Base-by-base conservation (phyloP, 2,797 vertebrate genomes). In the Ficedula albicollis region DNA sequence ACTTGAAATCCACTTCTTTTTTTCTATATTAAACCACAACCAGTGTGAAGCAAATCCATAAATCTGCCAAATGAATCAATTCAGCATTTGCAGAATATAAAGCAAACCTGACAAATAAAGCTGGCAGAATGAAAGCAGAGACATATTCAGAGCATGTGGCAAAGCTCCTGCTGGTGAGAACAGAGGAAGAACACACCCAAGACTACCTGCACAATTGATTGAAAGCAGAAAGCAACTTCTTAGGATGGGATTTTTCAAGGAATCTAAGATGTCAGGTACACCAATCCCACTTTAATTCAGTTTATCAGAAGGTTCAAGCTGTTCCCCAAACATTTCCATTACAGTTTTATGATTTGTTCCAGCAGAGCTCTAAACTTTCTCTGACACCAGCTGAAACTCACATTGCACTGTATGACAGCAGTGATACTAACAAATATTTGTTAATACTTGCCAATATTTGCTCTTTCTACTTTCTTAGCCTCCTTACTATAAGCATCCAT, bases 361-460 rank as follows among this genome's bases (percentile, higher is more conserved):
- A 92, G 29, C 59, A 86, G 52, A 67, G 56, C 58, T 90, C 78
- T 70, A 64, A 95, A 87, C 67, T 89, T 83, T 58, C 51, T 60
- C 38, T 68, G 76, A 69, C 27, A 15, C 21, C 0, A 10, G 2
- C 62, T 95, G 36, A 63, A 93, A 68, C 84, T 97, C 94, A 34
- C 41, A 23, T 78, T 89, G 76, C 91, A n/a, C 84, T 68, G 18
- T 56, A 13, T 58, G 91, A 80, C 70, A 90, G 77, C 34, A 93
- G 48, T 3, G 30, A 16, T 81, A 77, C 38, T 76, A 67, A 95
- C 26, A 91, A 96, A 92, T 91, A 96, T 94, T 96, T 97, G 59
- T 80, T 95, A 88, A 95, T 83, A 68, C 26, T 85, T 83, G 44
- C 91, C 51, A 89, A 59, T 92, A 87, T 94, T 97, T 96, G 49